Evolutionary conservation across 2,888 invertebrate genomes (phyloP), one percentile per base, ranked within the genome.

Genomic region (Marronus borbonicus): DNA sequence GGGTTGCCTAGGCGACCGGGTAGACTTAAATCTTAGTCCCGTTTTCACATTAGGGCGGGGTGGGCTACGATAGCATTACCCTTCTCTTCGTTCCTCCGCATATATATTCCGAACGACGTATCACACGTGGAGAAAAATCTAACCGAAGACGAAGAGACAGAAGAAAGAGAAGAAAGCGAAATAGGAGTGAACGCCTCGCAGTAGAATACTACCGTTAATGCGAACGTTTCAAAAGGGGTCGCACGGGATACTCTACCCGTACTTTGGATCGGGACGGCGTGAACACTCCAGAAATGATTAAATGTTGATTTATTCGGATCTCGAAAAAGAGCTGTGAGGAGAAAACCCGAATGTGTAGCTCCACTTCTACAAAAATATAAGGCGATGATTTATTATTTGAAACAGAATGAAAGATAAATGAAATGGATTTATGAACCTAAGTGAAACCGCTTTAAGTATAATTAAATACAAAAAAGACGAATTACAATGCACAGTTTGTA

Each of bases 1-100:
- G 84, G 79, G 87, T 88, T 85, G 86, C 86, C 87, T 81, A 85
- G 87, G 87, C 81, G 85, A 88, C 87, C 84, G 81, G 28, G 60
- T 74, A 74, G 83, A 84, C 84, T 85, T 82, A 82, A 83, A 85
- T 84, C 83, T 85, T 84, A 86, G 72, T 74, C 85, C 85, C 86
- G 85, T 83, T 85, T 86, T 85, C 86, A 86, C 86, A 86, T 86
- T 85, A 85, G 86, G 84, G 84, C 83, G 85, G 84, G 80, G 83
- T 74, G 72, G 72, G 72, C 44, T 74, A 24, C 72, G n/a, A 60
- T 60, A 14, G 60, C 60, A 5, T 52, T 20, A 74, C 60, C 72
- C 60, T 60, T 49, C 72, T 44, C 39, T 60, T 62, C 72, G 20
- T 50, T 49, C 8, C 68, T 68, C 49, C 28, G 68, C 14, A 10